Percentiles rank a stretch among this genome's conserved stretches.
Evolutionary conservation across 2,888 invertebrate species (phyloP).

Genomic region (Lochmaea crataegi): DNA sequence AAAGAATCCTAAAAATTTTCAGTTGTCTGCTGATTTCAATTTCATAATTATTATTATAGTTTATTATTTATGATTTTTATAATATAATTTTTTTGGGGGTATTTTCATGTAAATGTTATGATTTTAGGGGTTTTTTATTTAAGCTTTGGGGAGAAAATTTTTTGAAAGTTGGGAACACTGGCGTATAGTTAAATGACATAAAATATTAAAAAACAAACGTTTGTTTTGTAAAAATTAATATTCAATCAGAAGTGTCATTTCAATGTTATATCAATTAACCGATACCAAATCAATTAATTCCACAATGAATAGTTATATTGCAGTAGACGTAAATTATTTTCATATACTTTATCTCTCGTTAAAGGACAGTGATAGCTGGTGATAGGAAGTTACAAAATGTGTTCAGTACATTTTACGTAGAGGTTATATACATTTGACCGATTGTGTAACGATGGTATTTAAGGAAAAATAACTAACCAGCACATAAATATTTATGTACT

Average conservation of each 20-base stretch:
- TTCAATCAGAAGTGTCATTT: constrained; percentile 8
- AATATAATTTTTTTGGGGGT: too few species aligned
- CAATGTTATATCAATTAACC: constrained; percentile 28
- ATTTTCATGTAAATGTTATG: too few species aligned
- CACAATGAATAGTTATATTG: constrained; percentile 3
- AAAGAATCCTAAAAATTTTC: too few species aligned
- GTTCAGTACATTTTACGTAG: not conserved
- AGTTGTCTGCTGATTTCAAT: too few species aligned
- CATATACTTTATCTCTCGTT: not conserved
- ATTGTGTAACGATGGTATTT: constrained; percentile 16
- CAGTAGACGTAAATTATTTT: not conserved
- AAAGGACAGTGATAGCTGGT: not conserved
- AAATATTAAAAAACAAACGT: too few species aligned
- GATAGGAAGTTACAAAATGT: not conserved
- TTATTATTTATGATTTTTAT: too few species aligned
- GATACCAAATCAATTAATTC: constrained; percentile 2
- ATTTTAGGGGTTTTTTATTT: too few species aligned
- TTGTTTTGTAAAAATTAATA: not conserved
- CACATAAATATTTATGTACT: not conserved
- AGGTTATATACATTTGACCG: constrained; percentile 11
- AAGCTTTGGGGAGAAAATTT: too few species aligned
- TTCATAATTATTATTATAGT: too few species aligned
- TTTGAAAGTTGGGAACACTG: too few species aligned
- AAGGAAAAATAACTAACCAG: not conserved
- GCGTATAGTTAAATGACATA: too few species aligned